Base-by-base conservation (phyloP, 2,888 invertebrate genomes). In the Drosophila mimetica region DNA sequence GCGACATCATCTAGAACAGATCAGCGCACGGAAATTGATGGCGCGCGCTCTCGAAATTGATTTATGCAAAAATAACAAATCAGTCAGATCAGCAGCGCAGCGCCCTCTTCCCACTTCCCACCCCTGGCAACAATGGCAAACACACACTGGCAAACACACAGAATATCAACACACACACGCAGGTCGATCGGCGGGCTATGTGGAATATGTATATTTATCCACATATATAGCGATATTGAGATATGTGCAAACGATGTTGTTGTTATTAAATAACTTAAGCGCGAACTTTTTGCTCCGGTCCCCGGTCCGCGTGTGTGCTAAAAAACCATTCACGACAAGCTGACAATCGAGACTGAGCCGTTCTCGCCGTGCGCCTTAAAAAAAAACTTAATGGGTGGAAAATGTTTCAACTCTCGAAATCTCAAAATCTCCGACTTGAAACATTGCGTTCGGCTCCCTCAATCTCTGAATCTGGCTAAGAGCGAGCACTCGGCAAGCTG, bases 311-410 rank as follows among this genome's bases (percentile, higher is more conserved):
- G 34, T 30, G 77, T 82, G 75, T 87, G 82, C 82, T 82, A 87
- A 82, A 87, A 86, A 87, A 89, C 91, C 88, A 86, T 89, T 89
- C 88, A 78, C 89, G 89, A 86, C 90, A 88, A 90, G 88, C 89
- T 88, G 86, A 89, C 89, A 89, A 88, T 83, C 86, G 83, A 89
- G 84, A 90, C 90, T 90, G 88, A 91, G 87, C 87, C 80, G 78
- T 82, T 77, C 80, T 89, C 86, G 87, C 72, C 84, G 88, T 85
- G 83, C 85, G 86, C 89, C 81, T 83, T 90, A 86, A 84, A 87
- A 79, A 90, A 89, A 57, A 66, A 82, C 87, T 88, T 80, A 80
- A 86, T 81, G 83, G 82, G 78, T 76, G 82, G 83, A 80, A 86
- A 83, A 82, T 82, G 78, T 82, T 86, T 78, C 79, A 65, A 69